Evolutionary conservation across 1,140 invertebrate species (phyloP).

Genomic region (Zaprionus inermis): DNA sequence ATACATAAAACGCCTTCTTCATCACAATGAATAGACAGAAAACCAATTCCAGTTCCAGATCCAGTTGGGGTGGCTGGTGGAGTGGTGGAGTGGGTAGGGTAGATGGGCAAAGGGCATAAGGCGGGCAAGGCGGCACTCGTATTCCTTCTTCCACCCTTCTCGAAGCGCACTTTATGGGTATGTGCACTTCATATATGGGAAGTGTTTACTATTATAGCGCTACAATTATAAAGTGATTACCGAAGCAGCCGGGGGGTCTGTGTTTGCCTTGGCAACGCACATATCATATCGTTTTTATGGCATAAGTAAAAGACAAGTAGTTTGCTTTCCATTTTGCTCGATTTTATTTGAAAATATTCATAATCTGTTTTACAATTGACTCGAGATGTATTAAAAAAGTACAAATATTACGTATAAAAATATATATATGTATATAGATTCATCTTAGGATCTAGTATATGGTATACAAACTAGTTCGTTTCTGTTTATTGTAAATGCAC

Average conservation of each 20-base stretch:
- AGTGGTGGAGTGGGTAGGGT: background rate
- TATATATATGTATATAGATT: slow-evolving; percentile 44
- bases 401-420: slow-evolving; percentile 74
- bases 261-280: slow-evolving; percentile 43
- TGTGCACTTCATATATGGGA: slow-evolving; percentile 52
- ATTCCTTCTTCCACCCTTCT: slow-evolving; percentile 42
- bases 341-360: slow-evolving; percentile 40
- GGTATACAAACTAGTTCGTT: slow-evolving; percentile 31
- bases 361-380: slow-evolving; percentile 57
- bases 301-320: slow-evolving; percentile 3
- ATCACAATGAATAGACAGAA: slow-evolving; percentile 58
- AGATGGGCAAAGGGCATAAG: background rate
- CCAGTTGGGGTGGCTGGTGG: background rate
- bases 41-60: slow-evolving; percentile 32
- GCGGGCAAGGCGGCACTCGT: background rate
- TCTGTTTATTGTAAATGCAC: slow-evolving; percentile 53
- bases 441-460: slow-evolving; percentile 30
- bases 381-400: slow-evolving; percentile 44
- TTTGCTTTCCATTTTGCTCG: slow-evolving; percentile 17
- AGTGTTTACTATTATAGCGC: slow-evolving; percentile 49
- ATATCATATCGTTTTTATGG: slow-evolving; percentile 17
- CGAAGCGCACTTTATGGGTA: slow-evolving; percentile 33
- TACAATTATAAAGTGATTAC: slow-evolving; percentile 76
- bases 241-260: slow-evolving; percentile 11
- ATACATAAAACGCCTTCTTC: slow-evolving; percentile 49